Evolutionary conservation across 2,888 invertebrate species (phyloP), one percentile per base, ranked within the genome.

Genomic region (Laothoe populi): DNA sequence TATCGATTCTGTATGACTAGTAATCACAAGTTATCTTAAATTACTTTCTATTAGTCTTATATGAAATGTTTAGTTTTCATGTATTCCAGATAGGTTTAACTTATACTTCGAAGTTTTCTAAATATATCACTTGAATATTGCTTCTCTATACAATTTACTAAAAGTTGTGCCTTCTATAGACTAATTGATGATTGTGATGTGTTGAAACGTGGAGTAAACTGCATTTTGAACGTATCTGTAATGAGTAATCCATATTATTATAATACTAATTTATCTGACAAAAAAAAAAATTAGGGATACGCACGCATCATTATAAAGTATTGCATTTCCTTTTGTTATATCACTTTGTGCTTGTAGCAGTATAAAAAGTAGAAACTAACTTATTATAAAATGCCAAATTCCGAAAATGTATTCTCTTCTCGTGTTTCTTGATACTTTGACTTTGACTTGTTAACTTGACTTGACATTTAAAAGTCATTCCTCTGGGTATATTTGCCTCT

Each of bases 1-100:
- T 35, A 23, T 24, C 19, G 31, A 38, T n/a, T 42, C 16, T 61
- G 23, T 44, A 24, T 69, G 71, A 71, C 70, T 71, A 70, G 67
- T 7, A 59, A 57, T 31, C 57, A 44, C 35, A 11, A 59, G 24
- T 13, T 23, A 19, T 21, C 4, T 48, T n/a, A 26, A 26, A 10
- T 26, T 3, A 26, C 16, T 48, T 2, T 16, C 2, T 42, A 16
- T 42, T 16, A 16, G 4, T 4, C 1, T 8, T 8, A 4, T 31
- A 31, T 31, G 8, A 31, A 2, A 31, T 8, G 31, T 8, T 31
- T 31, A 8, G 8, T 5, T 2, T 31, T 5, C 5, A 1, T 5
- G 8, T 31, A 4, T 31, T 5, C 31, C 31, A 31, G 0, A 5
- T 31, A 31, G 2, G 31, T 40, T 13, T 38, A 38, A 1, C 2